These are phyloP conservation scores for Rhadinocentrus ornatus DNA, from an alignment of 2,797 vertebrate species.

Conservation along the genomic window DNA sequence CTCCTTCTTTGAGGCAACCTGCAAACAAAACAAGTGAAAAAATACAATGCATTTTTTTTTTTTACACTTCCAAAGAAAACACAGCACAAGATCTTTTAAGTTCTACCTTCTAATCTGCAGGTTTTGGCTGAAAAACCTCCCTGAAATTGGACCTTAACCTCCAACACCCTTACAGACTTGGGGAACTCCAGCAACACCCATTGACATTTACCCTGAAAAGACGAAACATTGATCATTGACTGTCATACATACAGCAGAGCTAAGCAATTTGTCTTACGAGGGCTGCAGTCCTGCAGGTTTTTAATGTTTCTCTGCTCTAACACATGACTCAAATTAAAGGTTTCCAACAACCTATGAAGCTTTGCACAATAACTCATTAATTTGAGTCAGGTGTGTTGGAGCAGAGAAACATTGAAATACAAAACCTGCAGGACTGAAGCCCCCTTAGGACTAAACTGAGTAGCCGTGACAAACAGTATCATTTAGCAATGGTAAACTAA, in stretches of 20 bases:
- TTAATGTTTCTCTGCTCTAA: too few relatives aligned
- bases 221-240: neutral
- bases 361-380: too few relatives aligned
- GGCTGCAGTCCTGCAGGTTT: too few relatives aligned
- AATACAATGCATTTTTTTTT: neutral
- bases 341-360: too few relatives aligned
- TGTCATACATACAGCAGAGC: neutral
- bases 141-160: conserved; percentile 92
- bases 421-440: too few relatives aligned
- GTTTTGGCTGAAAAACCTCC: conserved; percentile 92
- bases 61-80: neutral
- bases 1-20: conserved; percentile 83
- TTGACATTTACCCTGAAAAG: conserved; percentile 86
- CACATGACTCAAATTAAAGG: too few relatives aligned
- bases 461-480: neutral
- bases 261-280: too few relatives aligned
- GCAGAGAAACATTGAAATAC: too few relatives aligned
- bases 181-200: conserved; percentile 94
- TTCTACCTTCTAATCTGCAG: conserved; percentile 89
- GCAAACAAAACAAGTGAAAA: conserved; percentile 40
- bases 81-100: neutral
- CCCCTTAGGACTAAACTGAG: too few relatives aligned
- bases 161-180: conserved; percentile 78
- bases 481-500: neutral
- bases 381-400: too few relatives aligned